Conservation (phyloP, 2,113 vertebrate species). For the Lepus europaeus region DNA sequence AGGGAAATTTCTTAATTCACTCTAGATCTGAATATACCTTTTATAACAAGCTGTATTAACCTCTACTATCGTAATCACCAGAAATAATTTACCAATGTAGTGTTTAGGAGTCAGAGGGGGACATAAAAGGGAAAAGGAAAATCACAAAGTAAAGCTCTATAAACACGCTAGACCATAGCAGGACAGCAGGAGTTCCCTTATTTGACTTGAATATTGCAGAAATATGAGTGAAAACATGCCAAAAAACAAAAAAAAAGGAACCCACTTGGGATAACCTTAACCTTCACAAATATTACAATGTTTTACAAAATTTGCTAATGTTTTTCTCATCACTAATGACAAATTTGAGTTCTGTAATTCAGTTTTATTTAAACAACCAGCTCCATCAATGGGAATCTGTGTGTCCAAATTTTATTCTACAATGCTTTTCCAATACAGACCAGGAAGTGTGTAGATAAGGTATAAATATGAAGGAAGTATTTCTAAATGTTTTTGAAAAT, state of each 20-base stretch:
- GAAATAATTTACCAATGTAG: conserved; percentile 12
- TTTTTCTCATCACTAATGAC: background rate
- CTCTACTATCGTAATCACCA: conserved; percentile 10
- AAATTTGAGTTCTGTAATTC: background rate
- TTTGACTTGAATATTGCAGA: conserved; percentile 5
- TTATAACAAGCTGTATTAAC: conserved; percentile 33
- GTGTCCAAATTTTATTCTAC: conserved; percentile 15
- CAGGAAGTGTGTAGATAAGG: background rate
- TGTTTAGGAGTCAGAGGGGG: background rate
- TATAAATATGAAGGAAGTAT: conserved; percentile 26
- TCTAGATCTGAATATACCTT: conserved; percentile 30
- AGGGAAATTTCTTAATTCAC: conserved; percentile 28
- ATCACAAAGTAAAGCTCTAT: conserved; percentile 22
- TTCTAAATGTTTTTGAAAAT: conserved; percentile 55
- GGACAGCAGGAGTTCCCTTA: background rate
- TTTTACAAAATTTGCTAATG: background rate
- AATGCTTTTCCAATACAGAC: background rate
- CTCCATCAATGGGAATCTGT: background rate
- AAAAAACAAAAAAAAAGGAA: conserved; percentile 27
- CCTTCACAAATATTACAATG: background rate
- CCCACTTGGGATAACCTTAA: background rate
- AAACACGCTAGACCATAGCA: conserved; percentile 27
- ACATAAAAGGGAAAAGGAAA: background rate
- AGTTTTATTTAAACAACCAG: conserved; percentile 44
- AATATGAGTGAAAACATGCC: background rate